These are phyloP conservation scores for Galleria mellonella DNA, from an alignment of 1,140 invertebrate genomes.

Conservation along the genomic window DNA sequence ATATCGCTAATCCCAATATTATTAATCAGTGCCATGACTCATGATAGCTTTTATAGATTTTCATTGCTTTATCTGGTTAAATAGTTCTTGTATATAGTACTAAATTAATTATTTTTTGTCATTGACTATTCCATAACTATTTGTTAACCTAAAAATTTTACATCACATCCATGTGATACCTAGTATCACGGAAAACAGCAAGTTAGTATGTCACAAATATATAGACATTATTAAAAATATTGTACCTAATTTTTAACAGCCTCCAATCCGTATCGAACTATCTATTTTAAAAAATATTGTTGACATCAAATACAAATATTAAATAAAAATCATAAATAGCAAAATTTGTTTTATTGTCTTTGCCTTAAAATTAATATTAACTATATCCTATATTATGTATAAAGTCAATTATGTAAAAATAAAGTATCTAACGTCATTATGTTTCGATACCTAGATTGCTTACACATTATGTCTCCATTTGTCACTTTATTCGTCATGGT, in stretches of 20 bases:
- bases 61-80: neutral
- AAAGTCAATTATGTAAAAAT: no score
- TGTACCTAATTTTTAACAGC: no score
- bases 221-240: no score
- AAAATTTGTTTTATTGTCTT: constrained; percentile 42
- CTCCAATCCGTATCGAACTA: neutral
- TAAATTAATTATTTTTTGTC: neutral
- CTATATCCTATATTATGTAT: no score
- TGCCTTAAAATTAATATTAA: constrained; percentile 11
- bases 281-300: constrained; percentile 25
- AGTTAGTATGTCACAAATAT: no score
- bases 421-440: no score
- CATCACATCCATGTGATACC: constrained; percentile 8
- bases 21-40: constrained; percentile 48
- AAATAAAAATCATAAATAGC: constrained; percentile 41
- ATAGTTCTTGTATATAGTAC: neutral
- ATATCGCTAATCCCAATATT: constrained; percentile 33
- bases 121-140: constrained; percentile 5
- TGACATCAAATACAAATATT: constrained; percentile 33
- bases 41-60: constrained; percentile 12
- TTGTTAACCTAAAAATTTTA: constrained; percentile 1
- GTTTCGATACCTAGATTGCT: no score
- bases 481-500: no score
- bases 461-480: no score
- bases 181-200: no score